Evolutionary conservation across 2,113 vertebrate species (phyloP).

Genomic region (Strix aluco): DNA sequence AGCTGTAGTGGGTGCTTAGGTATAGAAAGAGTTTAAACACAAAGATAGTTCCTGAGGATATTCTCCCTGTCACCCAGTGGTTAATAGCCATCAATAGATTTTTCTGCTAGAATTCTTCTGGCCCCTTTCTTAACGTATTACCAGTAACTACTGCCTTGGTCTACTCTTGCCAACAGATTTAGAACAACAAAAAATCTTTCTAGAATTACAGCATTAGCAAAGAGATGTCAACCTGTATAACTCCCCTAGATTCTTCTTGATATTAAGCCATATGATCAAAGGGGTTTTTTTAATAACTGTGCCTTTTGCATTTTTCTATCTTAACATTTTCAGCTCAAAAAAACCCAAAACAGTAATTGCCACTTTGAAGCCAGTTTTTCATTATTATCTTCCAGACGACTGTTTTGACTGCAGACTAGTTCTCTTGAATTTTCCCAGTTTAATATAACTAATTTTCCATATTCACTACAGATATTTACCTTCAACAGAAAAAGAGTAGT

Average conservation of each 20-base stretch:
- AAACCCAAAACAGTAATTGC: neutral
- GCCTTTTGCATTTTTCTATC: neutral
- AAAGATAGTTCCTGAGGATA: neutral
- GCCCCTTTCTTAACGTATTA: neutral
- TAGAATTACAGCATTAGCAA: neutral
- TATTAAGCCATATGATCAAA: neutral
- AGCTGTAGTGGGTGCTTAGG: neutral
- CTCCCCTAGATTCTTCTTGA: neutral
- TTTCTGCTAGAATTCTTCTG: neutral
- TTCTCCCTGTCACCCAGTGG: neutral
- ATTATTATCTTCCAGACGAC: neutral
- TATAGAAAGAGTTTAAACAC: neutral
- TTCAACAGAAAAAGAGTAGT: neutral
- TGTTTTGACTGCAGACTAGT: neutral
- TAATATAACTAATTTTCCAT: neutral
- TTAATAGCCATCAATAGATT: neutral
- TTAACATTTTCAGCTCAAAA: neutral
- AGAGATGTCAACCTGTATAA: neutral
- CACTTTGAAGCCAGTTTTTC: neutral
- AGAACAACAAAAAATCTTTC: neutral
- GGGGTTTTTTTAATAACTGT: neutral
- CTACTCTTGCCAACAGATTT: neutral
- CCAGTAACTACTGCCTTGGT: neutral
- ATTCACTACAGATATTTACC: neutral
- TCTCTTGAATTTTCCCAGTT: neutral